Evolutionary conservation across 2,888 invertebrate species (phyloP).

Genomic region (Esperia sulphurella): DNA sequence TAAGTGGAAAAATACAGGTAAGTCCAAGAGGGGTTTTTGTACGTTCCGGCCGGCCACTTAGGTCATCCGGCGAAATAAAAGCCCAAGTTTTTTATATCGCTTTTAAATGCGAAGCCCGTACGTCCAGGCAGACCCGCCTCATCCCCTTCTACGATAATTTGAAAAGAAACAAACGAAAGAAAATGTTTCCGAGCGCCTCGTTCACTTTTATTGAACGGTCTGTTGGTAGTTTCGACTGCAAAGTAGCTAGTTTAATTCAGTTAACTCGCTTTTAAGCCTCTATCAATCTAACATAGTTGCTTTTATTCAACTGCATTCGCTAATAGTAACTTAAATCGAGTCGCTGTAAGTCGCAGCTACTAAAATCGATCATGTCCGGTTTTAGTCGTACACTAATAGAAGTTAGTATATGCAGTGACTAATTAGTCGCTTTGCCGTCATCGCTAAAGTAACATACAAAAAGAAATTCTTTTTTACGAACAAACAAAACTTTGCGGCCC

Average conservation of each 20-base stretch:
- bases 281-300: no score
- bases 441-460: no score
- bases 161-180: slow-evolving; percentile 77
- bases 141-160: slow-evolving; percentile 65
- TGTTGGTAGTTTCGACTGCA: slow-evolving; percentile 72
- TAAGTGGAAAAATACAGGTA: slow-evolving; percentile 80
- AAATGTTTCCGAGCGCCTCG: slow-evolving; percentile 71
- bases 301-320: no score
- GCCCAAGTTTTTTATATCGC: slow-evolving; percentile 75
- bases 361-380: no score
- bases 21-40: slow-evolving; percentile 76
- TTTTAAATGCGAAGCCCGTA: slow-evolving; percentile 76
- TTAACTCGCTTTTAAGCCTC: slow-evolving; percentile 39
- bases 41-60: slow-evolving; percentile 76
- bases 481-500: no score
- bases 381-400: no score
- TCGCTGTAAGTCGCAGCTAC: no score
- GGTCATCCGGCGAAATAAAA: slow-evolving; percentile 79
- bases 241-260: slow-evolving; percentile 74
- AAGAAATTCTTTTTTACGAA: no score
- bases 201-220: slow-evolving; percentile 69
- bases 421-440: no score
- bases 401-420: no score
- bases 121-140: slow-evolving; percentile 60
- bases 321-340: no score